phyloP scores from a whole-genome alignment of 2,888 invertebrate species.

The Parasteatoda lunata region DNA sequence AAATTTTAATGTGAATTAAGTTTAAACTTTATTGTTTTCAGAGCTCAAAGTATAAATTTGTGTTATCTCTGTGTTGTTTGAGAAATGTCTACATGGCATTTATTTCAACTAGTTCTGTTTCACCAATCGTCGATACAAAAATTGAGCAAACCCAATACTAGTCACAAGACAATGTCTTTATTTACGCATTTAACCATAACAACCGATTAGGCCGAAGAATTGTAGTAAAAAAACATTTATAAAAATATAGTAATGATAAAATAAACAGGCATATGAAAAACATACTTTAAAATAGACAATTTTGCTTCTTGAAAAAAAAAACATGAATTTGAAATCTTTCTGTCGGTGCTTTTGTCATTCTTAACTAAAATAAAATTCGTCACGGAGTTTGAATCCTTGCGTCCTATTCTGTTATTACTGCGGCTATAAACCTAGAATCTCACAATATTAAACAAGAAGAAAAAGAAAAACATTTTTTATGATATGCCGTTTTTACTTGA shows the following conservation, averaged over 20 bases:
- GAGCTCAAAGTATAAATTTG: too few species aligned
- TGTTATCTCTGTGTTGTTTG: too few species aligned
- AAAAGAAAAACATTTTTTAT: constrained; percentile 11
- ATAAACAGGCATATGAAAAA: background rate
- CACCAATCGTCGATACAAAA: too few species aligned
- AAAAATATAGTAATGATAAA: background rate
- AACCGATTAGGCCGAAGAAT: too few species aligned
- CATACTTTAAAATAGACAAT: background rate
- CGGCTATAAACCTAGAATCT: constrained; percentile 35
- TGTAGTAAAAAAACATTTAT: background rate
- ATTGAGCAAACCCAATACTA: too few species aligned
- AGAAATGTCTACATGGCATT: too few species aligned
- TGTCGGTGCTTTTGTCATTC: constrained; percentile 7
- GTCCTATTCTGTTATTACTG: constrained; percentile 43
- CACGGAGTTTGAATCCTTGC: constrained; percentile 36
- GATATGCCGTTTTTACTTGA: constrained; percentile 22
- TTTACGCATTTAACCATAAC: too few species aligned
- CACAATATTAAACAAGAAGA: constrained; percentile 8
- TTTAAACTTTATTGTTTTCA: too few species aligned
- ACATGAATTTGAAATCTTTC: background rate
- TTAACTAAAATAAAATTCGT: constrained; percentile 23
- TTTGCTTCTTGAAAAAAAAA: background rate
- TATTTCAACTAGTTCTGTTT: too few species aligned
- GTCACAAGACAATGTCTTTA: too few species aligned
- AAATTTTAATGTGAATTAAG: too few species aligned